These are phyloP conservation scores for Melanophora roralis DNA, from an alignment of 2,888 invertebrate species.

Conservation along the genomic window DNA sequence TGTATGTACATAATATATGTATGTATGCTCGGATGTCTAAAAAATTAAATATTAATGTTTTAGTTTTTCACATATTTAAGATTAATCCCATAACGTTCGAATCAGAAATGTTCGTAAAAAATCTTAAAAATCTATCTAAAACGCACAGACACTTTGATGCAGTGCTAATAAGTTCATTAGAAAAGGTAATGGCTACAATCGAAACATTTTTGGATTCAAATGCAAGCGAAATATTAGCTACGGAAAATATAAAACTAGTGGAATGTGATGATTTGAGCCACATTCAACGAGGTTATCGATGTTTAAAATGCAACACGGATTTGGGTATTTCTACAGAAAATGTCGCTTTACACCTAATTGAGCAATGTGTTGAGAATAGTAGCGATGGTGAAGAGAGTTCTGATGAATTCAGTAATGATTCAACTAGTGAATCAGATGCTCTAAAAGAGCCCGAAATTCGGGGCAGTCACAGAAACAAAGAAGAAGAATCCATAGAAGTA, in stretches of 20 bases:
- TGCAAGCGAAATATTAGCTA: constrained; percentile 64
- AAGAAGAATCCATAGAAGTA: constrained; percentile 8
- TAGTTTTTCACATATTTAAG: no score
- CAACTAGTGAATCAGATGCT: neutral
- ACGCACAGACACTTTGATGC: constrained; percentile 66
- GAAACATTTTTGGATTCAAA: constrained; percentile 68
- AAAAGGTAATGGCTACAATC: constrained; percentile 68
- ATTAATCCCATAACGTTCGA: constrained; percentile 71
- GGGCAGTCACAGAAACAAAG: neutral
- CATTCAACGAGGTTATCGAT: constrained; percentile 67
- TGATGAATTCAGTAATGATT: neutral
- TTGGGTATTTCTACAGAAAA: constrained; percentile 67
- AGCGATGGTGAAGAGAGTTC: neutral
- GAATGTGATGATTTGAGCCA: constrained; percentile 62
- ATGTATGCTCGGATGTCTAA: neutral
- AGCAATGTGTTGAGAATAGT: constrained; percentile 59
- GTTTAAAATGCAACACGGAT: constrained; percentile 62
- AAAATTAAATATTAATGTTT: no score
- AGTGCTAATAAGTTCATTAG: constrained; percentile 65
- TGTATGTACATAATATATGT: neutral
- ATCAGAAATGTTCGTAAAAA: constrained; percentile 68
- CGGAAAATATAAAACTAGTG: constrained; percentile 64
- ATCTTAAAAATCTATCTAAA: constrained; percentile 62
- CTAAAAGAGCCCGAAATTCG: neutral
- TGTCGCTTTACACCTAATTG: constrained; percentile 67